These are phyloP conservation scores for Myoxocephalus aenaeus DNA, from an alignment of 2,797 vertebrate genomes.

Conservation along the genomic window DNA sequence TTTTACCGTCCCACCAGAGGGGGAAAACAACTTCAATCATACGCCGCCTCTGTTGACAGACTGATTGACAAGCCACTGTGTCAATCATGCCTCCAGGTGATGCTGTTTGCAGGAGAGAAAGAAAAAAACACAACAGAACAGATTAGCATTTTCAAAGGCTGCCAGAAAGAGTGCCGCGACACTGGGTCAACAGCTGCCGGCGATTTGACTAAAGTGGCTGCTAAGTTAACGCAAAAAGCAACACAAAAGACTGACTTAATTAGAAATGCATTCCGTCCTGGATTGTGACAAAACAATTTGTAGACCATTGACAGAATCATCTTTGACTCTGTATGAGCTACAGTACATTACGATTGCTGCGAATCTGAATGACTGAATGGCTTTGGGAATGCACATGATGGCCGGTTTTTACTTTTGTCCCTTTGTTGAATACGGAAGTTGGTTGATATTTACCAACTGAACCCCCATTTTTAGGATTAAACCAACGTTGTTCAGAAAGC, in stretches of 20 bases:
- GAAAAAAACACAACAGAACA: slow-evolving; percentile 27
- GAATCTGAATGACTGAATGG: slow-evolving; percentile 30
- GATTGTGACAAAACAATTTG: slow-evolving; percentile 45
- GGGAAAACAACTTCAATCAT: slow-evolving; percentile 25
- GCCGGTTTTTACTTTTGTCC: neutral
- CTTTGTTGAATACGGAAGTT: neutral
- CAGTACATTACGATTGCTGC: slow-evolving; percentile 9
- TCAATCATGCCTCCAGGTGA: slow-evolving; percentile 69
- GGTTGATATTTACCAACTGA: neutral
- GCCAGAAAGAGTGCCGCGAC: slow-evolving; percentile 55
- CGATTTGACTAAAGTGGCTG: slow-evolving; percentile 69
- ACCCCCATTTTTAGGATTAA: neutral
- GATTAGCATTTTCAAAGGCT: slow-evolving; percentile 75
- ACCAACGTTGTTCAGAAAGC: neutral
- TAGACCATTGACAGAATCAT: slow-evolving; percentile 19
- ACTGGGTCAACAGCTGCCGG: slow-evolving; percentile 70
- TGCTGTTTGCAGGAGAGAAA: slow-evolving; percentile 27
- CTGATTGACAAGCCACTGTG: slow-evolving; percentile 42
- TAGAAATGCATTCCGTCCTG: slow-evolving; percentile 55
- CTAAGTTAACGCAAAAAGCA: slow-evolving; percentile 55
- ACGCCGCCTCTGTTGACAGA: slow-evolving; percentile 27
- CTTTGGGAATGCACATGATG: slow-evolving; percentile 33
- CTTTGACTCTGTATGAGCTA: slow-evolving; percentile 22
- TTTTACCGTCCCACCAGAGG: neutral
- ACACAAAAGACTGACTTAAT: slow-evolving; percentile 52